Conservation (phyloP, 2,797 vertebrate genomes). For the Uromys caudimaculatus region DNA sequence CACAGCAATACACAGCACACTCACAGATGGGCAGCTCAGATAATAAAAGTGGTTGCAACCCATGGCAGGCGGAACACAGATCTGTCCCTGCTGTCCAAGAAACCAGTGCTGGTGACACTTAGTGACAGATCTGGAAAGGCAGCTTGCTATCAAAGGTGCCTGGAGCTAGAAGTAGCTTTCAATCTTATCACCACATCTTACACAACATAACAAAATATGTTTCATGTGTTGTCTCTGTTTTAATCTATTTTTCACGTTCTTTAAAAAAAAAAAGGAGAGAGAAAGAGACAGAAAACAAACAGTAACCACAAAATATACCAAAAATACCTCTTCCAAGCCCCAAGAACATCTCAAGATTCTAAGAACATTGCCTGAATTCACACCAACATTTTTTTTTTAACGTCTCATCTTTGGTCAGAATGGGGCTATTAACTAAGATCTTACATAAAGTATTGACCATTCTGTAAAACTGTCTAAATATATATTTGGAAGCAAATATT, state of each 20-base stretch:
- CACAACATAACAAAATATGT: constrained; percentile 31
- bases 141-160: not conserved
- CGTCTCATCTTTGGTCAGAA: not conserved
- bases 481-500: not conserved
- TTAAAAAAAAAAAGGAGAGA: not conserved
- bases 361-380: not conserved
- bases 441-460: not conserved
- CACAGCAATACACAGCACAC: constrained; percentile 7
- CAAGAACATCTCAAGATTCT: not conserved
- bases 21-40: constrained; percentile 55
- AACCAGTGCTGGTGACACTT: constrained; percentile 43
- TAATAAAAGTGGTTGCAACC: constrained; percentile 64
- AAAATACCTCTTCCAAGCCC: not conserved
- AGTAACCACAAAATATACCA: not conserved
- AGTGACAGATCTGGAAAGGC: constrained; percentile 55
- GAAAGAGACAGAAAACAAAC: not conserved
- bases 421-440: not conserved
- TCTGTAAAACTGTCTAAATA: not conserved
- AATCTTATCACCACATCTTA: not conserved
- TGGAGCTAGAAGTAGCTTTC: constrained; percentile 40
- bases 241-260: not conserved
- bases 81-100: constrained; percentile 43
- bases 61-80: not conserved
- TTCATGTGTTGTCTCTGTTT: not conserved
- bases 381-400: not conserved